Conservation (phyloP, 2,113 vertebrate genomes). For the Charina bottae region DNA sequence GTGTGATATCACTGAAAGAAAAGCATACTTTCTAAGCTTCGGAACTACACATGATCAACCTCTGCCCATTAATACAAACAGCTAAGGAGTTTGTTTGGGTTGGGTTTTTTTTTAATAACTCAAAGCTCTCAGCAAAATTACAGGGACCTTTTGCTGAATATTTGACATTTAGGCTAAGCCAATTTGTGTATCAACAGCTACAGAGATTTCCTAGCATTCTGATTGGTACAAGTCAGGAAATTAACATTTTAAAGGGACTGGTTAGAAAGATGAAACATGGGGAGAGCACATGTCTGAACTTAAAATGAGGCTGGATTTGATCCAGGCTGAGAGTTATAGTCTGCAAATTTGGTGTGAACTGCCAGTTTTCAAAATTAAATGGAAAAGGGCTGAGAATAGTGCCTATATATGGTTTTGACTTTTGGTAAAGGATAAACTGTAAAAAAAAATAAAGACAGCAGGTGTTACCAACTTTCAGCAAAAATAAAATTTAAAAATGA, state of each 20-base stretch:
- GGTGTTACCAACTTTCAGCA: background rate
- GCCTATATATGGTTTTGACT: background rate
- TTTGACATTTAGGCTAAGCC: background rate
- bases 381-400: background rate
- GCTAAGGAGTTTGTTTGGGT: slow-evolving; percentile 2
- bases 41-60: background rate
- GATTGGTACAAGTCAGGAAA: slow-evolving; percentile 38
- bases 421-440: background rate
- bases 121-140: slow-evolving; percentile 31
- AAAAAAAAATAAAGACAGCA: background rate
- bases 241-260: slow-evolving; percentile 19
- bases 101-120: slow-evolving; percentile 40
- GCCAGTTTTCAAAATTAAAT: slow-evolving; percentile 4
- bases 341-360: background rate
- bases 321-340: background rate
- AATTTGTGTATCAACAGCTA: slow-evolving; percentile 16
- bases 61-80: background rate
- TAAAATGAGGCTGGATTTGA: slow-evolving; percentile 12
- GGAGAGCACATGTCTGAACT: slow-evolving; percentile 33
- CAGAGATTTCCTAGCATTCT: slow-evolving; percentile 38
- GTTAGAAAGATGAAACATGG: slow-evolving; percentile 35
- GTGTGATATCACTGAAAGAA: background rate
- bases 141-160: slow-evolving; percentile 18
- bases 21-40: background rate
- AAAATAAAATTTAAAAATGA: background rate